Evolutionary conservation across 2,797 vertebrate species (phyloP), one percentile per base, ranked within the genome.

Genomic region (Myotis findleyi): DNA sequence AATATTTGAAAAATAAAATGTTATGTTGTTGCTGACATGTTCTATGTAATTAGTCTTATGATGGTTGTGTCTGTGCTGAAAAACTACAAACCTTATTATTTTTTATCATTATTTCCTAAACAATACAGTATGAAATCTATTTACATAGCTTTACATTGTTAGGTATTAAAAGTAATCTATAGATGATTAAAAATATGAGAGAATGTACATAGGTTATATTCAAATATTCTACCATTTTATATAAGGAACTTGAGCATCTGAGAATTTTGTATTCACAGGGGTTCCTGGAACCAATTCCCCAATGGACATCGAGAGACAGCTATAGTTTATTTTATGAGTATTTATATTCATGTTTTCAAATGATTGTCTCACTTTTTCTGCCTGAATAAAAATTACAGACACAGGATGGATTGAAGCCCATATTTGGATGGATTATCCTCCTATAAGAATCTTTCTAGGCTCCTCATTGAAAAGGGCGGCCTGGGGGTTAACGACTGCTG

Each of bases 331-430:
- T 49, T 91, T 57, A n/a, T 71, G 49, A 11, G 11, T 73, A 53
- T 87, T 75, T 84, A 80, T 57, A 82, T 77, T 64, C 38, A n/a
- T 64, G n/a, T 86, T 41, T 57, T 47, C 80, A 57, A 89, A 86
- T 49, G 41, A 71, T 17, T 75, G 0, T 68, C 21, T 88, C 17
- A 30, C 25, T 91, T 18, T 8, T 85, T 89, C 2, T 62, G n/a
- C 33, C n/a, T 84, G 23, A 84, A 79, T 23, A 33, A 95, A 93
- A 91, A 68, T 93, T 20, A 82, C 17, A 84, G 64, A 44, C 20
- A 30, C 38, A 38, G 1, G 14, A 80, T 38, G 23, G 17, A 14
- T 6, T 41, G 33, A 87, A 47, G 30, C 36, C 47, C 21, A 38
- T 7, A 7, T 41, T 8, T 75, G 55, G 80, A 44, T 27, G 55